Percentiles rank a stretch among this genome's conserved stretches.
These are phyloP conservation scores for Mimas tiliae DNA, from an alignment of 2,888 invertebrate genomes.

Conservation along the genomic window DNA sequence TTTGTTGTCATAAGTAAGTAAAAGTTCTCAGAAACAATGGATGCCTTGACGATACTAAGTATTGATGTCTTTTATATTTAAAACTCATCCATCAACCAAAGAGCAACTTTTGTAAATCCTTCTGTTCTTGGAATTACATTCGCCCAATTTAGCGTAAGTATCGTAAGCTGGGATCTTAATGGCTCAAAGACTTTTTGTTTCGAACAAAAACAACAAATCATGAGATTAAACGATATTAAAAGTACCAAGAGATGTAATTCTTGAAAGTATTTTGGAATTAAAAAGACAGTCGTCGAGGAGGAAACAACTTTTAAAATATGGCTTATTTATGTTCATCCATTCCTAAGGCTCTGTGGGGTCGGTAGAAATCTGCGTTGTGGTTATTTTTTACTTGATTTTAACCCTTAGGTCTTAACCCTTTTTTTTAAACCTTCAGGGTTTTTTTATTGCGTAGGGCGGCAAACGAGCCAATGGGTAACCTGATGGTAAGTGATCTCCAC, in stretches of 20 bases:
- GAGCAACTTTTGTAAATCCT: not conserved
- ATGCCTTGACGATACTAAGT: not conserved
- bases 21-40: not conserved
- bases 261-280: not conserved
- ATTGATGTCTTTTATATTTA: not conserved
- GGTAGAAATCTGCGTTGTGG: not conserved
- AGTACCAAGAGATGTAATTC: not conserved
- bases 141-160: not conserved
- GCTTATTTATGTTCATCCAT: not conserved
- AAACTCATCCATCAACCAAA: not conserved
- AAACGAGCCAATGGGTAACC: no score
- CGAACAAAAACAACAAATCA: slow-evolving; percentile 11
- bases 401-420: no score
- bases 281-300: not conserved
- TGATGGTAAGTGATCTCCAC: no score
- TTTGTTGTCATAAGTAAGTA: not conserved
- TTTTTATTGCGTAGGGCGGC: no score
- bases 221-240: not conserved
- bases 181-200: not conserved
- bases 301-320: not conserved
- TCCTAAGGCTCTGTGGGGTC: not conserved
- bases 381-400: no score
- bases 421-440: no score
- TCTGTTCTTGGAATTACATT: not conserved
- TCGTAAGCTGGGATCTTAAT: not conserved